A percentile compares a stretch with the other conserved stretches of the same genome.
These are phyloP conservation scores for Sus scrofa DNA, from an alignment of 2,113 vertebrate genomes.

Conservation along the genomic window DNA sequence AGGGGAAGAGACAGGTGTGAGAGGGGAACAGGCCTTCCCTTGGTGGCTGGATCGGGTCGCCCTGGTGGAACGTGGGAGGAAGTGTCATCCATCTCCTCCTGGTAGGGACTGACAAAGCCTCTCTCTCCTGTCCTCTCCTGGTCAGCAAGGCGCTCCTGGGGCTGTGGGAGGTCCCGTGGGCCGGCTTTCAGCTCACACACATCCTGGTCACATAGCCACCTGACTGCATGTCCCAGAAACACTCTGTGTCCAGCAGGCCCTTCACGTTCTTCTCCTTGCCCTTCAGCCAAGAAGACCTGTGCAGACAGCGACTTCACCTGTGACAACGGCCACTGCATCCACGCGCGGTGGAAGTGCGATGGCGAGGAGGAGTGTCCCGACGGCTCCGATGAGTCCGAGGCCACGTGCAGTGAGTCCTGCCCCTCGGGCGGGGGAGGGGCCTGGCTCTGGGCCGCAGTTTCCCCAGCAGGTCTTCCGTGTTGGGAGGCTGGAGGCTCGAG, in stretches of 20 bases:
- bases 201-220: background rate
- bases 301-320: conserved; percentile 96
- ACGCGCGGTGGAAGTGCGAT: conserved; percentile 96
- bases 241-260: background rate
- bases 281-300: conserved; percentile 96
- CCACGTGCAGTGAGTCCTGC: conserved; percentile 95
- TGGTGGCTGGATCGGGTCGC: background rate
- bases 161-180: background rate
- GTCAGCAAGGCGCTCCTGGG: background rate
- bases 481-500: background rate
- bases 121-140: background rate
- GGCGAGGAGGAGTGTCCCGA: conserved; percentile 96
- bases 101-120: background rate
- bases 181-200: background rate
- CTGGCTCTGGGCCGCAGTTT: background rate
- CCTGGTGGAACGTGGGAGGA: background rate
- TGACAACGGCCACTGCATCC: conserved; percentile 96
- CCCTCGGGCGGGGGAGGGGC: background rate
- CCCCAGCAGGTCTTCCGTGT: background rate
- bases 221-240: background rate
- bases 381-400: conserved; percentile 95
- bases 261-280: background rate
- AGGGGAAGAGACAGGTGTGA: background rate
- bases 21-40: background rate
- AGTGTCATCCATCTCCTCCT: background rate